Percentiles rank a stretch among this genome's conserved stretches.
phyloP scores from a whole-genome alignment of 2,888 invertebrate genomes.

The Morpho helenor region DNA sequence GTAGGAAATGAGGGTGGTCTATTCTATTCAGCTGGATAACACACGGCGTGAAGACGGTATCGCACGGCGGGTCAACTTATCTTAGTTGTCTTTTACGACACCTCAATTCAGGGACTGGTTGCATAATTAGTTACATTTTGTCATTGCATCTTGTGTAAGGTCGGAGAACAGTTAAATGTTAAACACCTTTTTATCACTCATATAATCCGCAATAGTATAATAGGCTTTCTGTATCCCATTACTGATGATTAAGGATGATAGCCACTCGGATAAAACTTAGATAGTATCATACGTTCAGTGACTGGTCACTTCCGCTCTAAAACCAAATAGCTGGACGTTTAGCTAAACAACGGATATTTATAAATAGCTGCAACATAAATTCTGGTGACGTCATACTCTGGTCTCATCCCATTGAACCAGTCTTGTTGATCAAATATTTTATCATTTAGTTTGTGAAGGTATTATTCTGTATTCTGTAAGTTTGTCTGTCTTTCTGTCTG shows the following conservation, averaged over 20 bases:
- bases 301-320: conserved; percentile 19
- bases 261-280: background rate
- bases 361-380: conserved; percentile 15
- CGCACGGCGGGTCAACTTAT: too few species aligned
- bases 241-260: background rate
- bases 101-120: too few species aligned
- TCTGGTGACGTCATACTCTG: background rate
- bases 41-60: too few species aligned
- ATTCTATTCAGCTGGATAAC: too few species aligned
- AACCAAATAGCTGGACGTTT: conserved; percentile 20
- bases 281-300: conserved; percentile 10
- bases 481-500: too few species aligned
- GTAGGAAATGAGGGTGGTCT: too few species aligned
- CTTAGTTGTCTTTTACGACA: too few species aligned
- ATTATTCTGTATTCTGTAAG: too few species aligned
- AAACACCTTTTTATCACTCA: too few species aligned
- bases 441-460: background rate
- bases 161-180: too few species aligned
- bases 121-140: background rate
- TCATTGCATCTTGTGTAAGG: background rate
- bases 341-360: conserved; percentile 25
- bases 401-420: conserved; percentile 1
- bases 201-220: too few species aligned
- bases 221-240: too few species aligned
- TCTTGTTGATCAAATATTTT: conserved; percentile 1